phyloP scores from a whole-genome alignment of 2,888 invertebrate genomes.

The Allolobophora icterica region DNA sequence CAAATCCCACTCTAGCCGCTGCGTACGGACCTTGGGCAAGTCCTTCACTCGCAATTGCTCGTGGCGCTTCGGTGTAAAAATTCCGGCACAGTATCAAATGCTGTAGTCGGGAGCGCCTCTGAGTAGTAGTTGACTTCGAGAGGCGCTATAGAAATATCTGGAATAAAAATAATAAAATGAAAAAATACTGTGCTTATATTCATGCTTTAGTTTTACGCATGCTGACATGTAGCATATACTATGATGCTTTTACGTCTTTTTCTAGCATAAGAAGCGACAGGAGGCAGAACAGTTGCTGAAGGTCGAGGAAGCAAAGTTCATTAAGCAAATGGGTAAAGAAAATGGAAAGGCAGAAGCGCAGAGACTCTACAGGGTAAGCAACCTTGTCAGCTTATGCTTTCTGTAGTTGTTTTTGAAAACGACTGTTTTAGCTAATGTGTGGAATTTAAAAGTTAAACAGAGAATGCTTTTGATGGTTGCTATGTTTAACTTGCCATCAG shows the following conservation, averaged over 20 bases:
- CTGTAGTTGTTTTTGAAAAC: background rate
- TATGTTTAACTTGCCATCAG: background rate
- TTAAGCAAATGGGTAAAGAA: slow-evolving; percentile 87
- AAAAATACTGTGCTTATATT: background rate
- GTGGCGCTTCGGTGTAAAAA: too few species aligned
- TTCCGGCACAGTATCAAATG: too few species aligned
- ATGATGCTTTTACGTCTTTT: slow-evolving; percentile 62
- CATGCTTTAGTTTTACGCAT: background rate
- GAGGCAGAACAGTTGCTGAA: slow-evolving; percentile 86
- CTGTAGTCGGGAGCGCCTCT: too few species aligned
- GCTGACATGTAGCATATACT: background rate
- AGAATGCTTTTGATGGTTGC: background rate
- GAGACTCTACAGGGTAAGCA: slow-evolving; percentile 46
- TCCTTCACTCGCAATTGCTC: too few species aligned
- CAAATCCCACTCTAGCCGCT: too few species aligned
- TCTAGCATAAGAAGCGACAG: slow-evolving; percentile 82
- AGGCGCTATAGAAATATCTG: too few species aligned
- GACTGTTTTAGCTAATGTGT: background rate
- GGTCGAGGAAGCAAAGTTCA: slow-evolving; percentile 86
- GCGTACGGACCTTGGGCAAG: too few species aligned
- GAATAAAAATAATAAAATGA: too few species aligned
- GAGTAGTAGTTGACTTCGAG: too few species aligned
- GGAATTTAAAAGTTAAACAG: background rate
- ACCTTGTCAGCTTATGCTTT: background rate
- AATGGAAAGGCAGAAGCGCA: slow-evolving; percentile 95